These are phyloP conservation scores for Bombus affinis DNA, from an alignment of 1,140 invertebrate genomes.

Conservation along the genomic window DNA sequence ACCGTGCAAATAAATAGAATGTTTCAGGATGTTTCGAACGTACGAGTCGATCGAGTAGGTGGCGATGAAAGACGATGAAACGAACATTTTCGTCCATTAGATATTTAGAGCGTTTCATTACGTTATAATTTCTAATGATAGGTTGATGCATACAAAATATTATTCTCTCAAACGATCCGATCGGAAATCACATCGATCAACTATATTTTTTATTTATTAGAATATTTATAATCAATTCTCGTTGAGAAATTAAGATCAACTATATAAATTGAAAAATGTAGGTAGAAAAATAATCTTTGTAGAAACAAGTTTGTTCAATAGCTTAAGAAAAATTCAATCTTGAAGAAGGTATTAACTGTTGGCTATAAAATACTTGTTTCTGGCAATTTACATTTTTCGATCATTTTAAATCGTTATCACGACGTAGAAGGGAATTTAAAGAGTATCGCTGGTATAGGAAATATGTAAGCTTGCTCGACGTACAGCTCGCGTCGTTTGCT, in stretches of 20 bases:
- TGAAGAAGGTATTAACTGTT: background rate
- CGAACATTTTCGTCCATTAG: background rate
- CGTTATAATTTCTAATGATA: too few relatives aligned
- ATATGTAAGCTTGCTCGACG: conserved; percentile 4
- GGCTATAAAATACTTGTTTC: background rate
- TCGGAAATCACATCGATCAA: too few relatives aligned
- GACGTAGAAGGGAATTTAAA: background rate
- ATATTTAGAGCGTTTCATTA: background rate
- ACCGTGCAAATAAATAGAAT: background rate
- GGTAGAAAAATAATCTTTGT: too few relatives aligned
- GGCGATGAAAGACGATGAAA: background rate
- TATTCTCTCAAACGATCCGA: too few relatives aligned
- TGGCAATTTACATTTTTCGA: too few relatives aligned
- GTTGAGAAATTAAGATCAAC: too few relatives aligned
- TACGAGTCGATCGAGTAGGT: background rate
- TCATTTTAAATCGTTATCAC: background rate
- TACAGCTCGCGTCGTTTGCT: background rate
- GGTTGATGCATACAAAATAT: too few relatives aligned
- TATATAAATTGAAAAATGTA: too few relatives aligned
- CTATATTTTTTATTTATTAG: too few relatives aligned
- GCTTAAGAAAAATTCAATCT: background rate
- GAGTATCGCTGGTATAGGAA: background rate
- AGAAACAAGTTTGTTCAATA: background rate
- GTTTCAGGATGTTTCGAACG: background rate
- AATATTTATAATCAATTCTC: too few relatives aligned